Evolutionary conservation across 1,140 invertebrate genomes (phyloP), one percentile per base, ranked within the genome.

Genomic region (Trachymyrmex cornetzi): DNA sequence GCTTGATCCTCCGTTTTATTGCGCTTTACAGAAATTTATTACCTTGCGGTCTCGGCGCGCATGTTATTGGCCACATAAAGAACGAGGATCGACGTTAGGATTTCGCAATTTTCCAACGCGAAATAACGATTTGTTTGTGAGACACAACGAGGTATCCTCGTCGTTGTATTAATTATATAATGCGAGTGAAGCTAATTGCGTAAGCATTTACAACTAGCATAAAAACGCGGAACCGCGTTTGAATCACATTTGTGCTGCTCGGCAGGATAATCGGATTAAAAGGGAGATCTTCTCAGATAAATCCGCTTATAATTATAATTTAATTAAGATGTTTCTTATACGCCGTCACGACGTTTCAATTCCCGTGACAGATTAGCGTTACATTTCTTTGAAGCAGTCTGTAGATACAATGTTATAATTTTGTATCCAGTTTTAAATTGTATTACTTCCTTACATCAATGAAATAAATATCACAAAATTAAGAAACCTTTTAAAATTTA

Each of bases 11-110:
- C 19, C 38, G 55, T 84, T 84, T 84, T 50, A 84, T 50, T 74
- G 69, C 55, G 55, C 38, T 84, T 84, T 84, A 34, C 67, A 12
- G 55, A 84, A 84, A 84, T 84, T 84, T 84, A 84, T 84, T 84
- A 74, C 69, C 24, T 61, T 19, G 80, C 69, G 69, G 80, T 84
- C 44, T 63, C 69, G 48, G 44, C 38, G 38, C 38, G 67, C 34
- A 67, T 50, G 55, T 84, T 74, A 84, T 84, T 53, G 55, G 55
- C 24, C 69, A 19, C 69, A 34, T 84, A 74, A 84, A 84, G 38
- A 84, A 74, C 55, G 38, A 24, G 69, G n/a, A 50, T 19, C 38
- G 80, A 84, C 48, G 14, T 22, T 61, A 48, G 38, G 71, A 84
- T 84, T 84, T 84, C 69, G 48, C 55, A 74, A 84, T 74, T 74